These are phyloP conservation scores for Ardeotis arabs DNA, from an alignment of 2,113 vertebrate genomes.

Conservation along the genomic window DNA sequence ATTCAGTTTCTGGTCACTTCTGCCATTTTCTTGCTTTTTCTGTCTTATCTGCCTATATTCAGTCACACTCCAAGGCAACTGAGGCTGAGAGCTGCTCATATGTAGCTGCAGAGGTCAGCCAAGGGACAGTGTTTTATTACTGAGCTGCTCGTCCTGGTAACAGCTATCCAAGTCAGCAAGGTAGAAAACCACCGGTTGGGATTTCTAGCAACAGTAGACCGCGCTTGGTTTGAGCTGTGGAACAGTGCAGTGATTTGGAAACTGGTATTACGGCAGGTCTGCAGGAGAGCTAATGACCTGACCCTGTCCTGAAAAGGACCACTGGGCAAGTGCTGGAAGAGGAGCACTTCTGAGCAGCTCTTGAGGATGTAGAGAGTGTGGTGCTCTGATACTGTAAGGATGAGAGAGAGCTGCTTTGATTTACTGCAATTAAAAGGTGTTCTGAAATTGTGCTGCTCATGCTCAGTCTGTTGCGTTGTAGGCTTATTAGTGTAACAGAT, in stretches of 20 bases:
- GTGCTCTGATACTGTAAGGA: background rate
- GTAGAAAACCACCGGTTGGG: background rate
- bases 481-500: background rate
- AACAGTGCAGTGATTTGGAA: background rate
- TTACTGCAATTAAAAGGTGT: background rate
- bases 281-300: background rate
- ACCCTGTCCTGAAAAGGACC: background rate
- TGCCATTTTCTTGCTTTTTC: background rate
- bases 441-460: background rate
- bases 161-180: background rate
- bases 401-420: background rate
- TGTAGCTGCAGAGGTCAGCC: background rate
- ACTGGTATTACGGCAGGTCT: background rate
- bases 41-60: background rate
- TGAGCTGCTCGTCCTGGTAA: background rate
- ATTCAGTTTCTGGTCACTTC: background rate
- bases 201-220: background rate
- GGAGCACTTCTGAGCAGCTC: background rate
- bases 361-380: background rate
- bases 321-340: background rate
- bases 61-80: background rate
- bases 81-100: background rate
- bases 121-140: background rate
- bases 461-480: background rate
- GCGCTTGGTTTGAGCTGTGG: background rate